Evolutionary conservation across 1,140 invertebrate genomes (phyloP).

Genomic region (Ephestia elutella): DNA sequence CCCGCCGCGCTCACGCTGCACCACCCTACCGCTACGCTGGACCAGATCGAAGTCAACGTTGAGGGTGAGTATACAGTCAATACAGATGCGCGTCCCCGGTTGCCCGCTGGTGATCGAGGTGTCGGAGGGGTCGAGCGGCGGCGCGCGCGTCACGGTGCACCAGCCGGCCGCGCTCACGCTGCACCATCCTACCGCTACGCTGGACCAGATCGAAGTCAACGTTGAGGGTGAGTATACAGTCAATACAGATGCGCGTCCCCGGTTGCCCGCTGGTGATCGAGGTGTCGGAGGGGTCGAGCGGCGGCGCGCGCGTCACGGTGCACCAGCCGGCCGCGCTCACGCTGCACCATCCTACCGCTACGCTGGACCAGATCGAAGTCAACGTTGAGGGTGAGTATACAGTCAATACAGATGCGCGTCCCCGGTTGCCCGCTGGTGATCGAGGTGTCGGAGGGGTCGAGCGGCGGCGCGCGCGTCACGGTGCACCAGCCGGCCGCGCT

Average conservation of each 20-base stretch:
- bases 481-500: constrained; percentile 79
- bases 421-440: constrained; percentile 89
- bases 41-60: constrained; percentile 95
- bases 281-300: constrained; percentile 79
- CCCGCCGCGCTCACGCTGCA: constrained; percentile 79
- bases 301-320: constrained; percentile 77
- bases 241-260: constrained; percentile 77
- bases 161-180: constrained; percentile 78
- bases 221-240: constrained; percentile 86
- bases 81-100: constrained; percentile 80
- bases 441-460: constrained; percentile 77
- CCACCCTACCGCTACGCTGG: constrained; percentile 86
- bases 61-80: constrained; percentile 81
- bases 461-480: constrained; percentile 74
- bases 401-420: not conserved
- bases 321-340: constrained; percentile 78
- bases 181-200: constrained; percentile 85
- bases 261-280: constrained; percentile 87
- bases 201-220: constrained; percentile 95
- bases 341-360: constrained; percentile 84
- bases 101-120: constrained; percentile 84
- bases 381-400: constrained; percentile 90
- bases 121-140: constrained; percentile 78
- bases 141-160: constrained; percentile 78
- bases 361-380: constrained; percentile 93